These are phyloP conservation scores for Gallinago nigripennis DNA, from an alignment of 2,797 vertebrate species.

Conservation along the genomic window DNA sequence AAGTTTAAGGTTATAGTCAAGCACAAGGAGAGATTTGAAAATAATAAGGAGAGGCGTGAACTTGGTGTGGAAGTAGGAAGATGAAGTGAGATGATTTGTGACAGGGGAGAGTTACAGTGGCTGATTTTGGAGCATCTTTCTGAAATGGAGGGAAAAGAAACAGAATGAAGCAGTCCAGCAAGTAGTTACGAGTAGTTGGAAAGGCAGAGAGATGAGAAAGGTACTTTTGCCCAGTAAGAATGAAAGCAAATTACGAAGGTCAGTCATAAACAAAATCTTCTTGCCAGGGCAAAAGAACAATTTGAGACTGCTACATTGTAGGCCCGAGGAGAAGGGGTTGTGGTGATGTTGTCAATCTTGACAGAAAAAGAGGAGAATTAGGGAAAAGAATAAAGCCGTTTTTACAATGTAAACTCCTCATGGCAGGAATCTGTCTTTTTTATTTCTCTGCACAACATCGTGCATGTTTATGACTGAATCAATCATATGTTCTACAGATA, in stretches of 20 bases:
- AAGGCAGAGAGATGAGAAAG: neutral
- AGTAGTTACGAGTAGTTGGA: neutral
- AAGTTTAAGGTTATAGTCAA: neutral
- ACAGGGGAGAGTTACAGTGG: neutral
- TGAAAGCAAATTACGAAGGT: slow-evolving; percentile 3
- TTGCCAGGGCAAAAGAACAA: neutral
- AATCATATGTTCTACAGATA: neutral
- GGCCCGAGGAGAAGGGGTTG: neutral
- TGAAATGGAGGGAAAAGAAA: neutral
- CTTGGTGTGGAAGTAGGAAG: neutral
- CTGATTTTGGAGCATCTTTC: neutral
- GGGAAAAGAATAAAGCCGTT: neutral
- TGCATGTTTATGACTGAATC: neutral
- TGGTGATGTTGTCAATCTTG: neutral
- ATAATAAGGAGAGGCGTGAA: neutral
- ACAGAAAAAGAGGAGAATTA: neutral
- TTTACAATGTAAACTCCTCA: neutral
- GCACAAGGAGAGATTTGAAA: neutral
- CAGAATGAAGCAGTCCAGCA: neutral
- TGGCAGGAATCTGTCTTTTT: neutral
- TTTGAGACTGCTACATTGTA: neutral
- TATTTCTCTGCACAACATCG: neutral
- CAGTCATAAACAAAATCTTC: neutral
- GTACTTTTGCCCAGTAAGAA: neutral
- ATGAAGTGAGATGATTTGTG: neutral